Conservation (phyloP, 2,888 invertebrate species). For the Resseliella maxima region DNA sequence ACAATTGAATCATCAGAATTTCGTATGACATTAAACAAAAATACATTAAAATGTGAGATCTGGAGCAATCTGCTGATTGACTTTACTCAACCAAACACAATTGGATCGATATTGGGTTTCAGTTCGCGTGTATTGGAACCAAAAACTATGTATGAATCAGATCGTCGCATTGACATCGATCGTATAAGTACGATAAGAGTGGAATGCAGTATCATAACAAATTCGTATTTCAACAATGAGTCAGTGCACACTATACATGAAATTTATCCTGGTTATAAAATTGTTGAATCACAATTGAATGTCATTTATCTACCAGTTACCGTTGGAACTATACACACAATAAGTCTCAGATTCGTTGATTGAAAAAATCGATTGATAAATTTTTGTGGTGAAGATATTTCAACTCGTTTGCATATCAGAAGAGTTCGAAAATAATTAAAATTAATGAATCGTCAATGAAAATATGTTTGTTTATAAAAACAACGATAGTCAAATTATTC, state of each 20-base stretch:
- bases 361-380: conserved; percentile 61
- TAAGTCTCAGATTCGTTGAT: conserved; percentile 62
- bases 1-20: conserved; percentile 55
- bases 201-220: conserved; percentile 62
- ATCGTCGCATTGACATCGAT: conserved; percentile 62
- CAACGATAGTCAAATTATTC: neutral
- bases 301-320: conserved; percentile 63
- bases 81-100: conserved; percentile 58
- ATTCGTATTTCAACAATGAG: conserved; percentile 62
- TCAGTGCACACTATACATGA: conserved; percentile 62
- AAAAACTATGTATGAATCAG: too few species aligned
- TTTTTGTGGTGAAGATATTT: conserved; percentile 60
- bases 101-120: conserved; percentile 62
- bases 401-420: conserved; percentile 61
- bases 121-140: conserved; percentile 61
- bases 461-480: neutral
- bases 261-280: neutral
- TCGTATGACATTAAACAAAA: conserved; percentile 60
- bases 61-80: conserved; percentile 56
- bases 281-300: conserved; percentile 62
- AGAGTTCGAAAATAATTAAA: neutral
- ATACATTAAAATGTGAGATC: conserved; percentile 61
- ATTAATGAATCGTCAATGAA: too few species aligned
- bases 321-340: conserved; percentile 60
- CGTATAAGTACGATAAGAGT: conserved; percentile 61